Evolutionary conservation across 2,113 vertebrate genomes (phyloP), one percentile per base, ranked within the genome.

Genomic region (Petaurus breviceps): DNA sequence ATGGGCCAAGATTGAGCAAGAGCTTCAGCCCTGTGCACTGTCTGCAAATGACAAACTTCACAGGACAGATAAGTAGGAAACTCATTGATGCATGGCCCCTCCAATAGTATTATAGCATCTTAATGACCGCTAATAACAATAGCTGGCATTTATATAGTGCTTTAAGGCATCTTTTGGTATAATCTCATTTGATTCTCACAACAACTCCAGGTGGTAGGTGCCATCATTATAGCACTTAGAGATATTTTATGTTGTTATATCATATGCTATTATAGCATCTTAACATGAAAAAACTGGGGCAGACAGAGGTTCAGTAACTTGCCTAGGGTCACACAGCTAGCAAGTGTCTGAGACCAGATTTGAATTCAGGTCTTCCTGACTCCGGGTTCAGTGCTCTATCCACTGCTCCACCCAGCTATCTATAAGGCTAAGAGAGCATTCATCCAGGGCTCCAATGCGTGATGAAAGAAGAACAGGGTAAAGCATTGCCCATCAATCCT

Each of bases 51-150:
- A 50, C n/a, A 96, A 94, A 61, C 94, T 97, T 77, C 95, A 94
- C 98, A 97, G 98, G 97, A 98, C 97, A 97, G 90, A 0, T 53
- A 52, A 95, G 98, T 22, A 51, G 51, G 14, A 50, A 90, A 90
- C 28, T 11, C 84, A 89, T 96, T 95, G 96, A 94, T 95, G 52
- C 90, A 93, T 50, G 93, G 54, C 89, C 95, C 92, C 92, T 90
- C 96, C 43, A 91, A 91, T 96, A 97, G 94, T 47, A 23, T 95
- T 37, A 46, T 6, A 95, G 24, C 19, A 92, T 10, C 12, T 10
- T 52, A 53, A 50, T n/a, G 53, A 91, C 91, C 94, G 95, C 94
- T 94, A 95, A 50, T 23, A 77, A 77, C 19, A n/a, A 77, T n/a
- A n/a, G 61, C 57, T 68, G 31, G 11, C 61, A 77, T 77, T 77